Conservation (phyloP, 2,888 invertebrate species). For the Campoletis raptor region DNA sequence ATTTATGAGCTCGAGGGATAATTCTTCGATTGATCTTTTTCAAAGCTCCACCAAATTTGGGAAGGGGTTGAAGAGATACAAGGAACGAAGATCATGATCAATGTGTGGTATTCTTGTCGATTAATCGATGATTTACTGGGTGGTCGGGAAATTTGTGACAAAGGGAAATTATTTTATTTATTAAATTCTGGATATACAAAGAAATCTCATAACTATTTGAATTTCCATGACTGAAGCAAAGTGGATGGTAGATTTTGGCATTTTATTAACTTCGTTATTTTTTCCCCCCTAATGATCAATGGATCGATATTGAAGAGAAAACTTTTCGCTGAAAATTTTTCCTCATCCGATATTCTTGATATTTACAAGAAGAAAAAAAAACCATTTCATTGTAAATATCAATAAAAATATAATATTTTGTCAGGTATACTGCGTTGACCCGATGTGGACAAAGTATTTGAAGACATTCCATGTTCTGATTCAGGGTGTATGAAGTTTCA, state of each 20-base stretch:
- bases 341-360: no score
- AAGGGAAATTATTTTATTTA: background rate
- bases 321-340: no score
- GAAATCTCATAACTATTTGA: background rate
- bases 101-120: conserved; percentile 31
- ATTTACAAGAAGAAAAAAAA: no score
- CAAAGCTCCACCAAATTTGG: conserved; percentile 45
- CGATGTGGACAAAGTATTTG: background rate
- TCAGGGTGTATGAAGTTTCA: conserved; percentile 9
- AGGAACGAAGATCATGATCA: conserved; percentile 39
- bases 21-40: conserved; percentile 65
- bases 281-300: no score
- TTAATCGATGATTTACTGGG: conserved; percentile 49
- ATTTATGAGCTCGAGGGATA: conserved; percentile 63
- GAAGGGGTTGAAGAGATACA: conserved; percentile 13
- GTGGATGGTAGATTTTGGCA: background rate
- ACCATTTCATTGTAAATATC: no score
- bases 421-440: background rate
- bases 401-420: background rate
- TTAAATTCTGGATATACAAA: background rate
- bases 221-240: background rate
- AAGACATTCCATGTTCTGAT: background rate
- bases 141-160: conserved; percentile 24
- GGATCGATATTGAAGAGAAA: no score
- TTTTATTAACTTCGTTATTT: background rate